Conservation (phyloP, 2,113 vertebrate species). For the Callocephalon fimbriatum region DNA sequence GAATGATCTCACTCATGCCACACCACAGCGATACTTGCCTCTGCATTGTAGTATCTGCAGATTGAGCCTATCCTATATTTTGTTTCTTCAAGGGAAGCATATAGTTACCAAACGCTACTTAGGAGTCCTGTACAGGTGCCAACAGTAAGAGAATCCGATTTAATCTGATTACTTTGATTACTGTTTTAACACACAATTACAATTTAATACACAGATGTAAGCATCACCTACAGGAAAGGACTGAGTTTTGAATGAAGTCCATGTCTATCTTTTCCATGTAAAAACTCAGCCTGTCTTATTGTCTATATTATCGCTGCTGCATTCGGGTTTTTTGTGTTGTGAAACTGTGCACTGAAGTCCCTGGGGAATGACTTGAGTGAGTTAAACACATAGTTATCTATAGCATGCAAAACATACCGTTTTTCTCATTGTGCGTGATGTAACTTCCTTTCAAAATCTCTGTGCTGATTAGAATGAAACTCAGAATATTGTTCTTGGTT, state of each 20-base stretch:
- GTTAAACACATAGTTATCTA: neutral
- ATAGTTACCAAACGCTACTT: constrained; percentile 1
- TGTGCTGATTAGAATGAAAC: neutral
- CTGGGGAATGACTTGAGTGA: neutral
- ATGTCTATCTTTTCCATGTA: neutral
- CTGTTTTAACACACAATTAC: neutral
- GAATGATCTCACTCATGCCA: constrained; percentile 28
- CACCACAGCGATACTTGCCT: neutral
- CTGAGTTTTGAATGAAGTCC: neutral
- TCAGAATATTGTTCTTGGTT: neutral
- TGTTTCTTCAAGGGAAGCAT: neutral
- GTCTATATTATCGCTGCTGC: neutral
- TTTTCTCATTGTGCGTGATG: neutral
- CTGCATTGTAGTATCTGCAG: neutral
- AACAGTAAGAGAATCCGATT: neutral
- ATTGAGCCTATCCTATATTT: neutral
- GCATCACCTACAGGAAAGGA: neutral
- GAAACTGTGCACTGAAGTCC: neutral
- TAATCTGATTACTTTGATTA: neutral
- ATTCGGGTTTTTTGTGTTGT: neutral
- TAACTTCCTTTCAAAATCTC: neutral
- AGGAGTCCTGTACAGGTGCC: neutral
- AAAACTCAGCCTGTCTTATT: neutral
- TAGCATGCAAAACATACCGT: accelerated
- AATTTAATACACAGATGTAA: neutral